These are phyloP conservation scores for Tolmerus cingulatus DNA, from an alignment of 2,888 invertebrate genomes.

Conservation along the genomic window DNA sequence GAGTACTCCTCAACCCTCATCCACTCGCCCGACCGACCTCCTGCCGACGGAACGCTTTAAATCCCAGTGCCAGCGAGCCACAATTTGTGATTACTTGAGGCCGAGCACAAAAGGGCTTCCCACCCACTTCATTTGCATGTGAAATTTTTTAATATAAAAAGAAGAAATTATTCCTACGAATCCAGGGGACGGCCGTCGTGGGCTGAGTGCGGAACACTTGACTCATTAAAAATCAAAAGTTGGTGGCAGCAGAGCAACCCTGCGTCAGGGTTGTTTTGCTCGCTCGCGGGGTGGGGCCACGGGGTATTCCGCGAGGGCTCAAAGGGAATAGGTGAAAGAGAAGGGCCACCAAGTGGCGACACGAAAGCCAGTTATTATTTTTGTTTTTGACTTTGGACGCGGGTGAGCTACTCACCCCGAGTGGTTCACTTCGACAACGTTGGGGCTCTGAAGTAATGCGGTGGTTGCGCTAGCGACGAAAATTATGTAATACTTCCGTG, in stretches of 20 bases:
- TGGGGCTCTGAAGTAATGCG: background rate
- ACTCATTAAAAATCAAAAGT: conserved; percentile 43
- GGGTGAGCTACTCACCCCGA: background rate
- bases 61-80: background rate
- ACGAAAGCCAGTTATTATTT: conserved; percentile 16
- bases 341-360: background rate
- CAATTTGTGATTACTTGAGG: conserved; percentile 25
- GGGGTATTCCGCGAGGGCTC: background rate
- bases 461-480: background rate
- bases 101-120: background rate
- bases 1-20: background rate
- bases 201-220: conserved; percentile 19
- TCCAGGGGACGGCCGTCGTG: background rate
- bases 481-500: background rate
- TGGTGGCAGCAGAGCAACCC: background rate
- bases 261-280: background rate
- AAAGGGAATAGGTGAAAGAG: background rate
- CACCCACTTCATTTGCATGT: conserved; percentile 15
- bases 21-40: background rate
- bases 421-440: background rate
- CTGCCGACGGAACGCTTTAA: background rate
- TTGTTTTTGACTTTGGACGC: conserved; percentile 2
- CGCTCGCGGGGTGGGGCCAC: background rate
- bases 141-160: conserved; percentile 19
- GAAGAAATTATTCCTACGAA: background rate